Base-by-base conservation (phyloP, 2,888 invertebrate genomes). In the Lasioglossum vierecki region DNA sequence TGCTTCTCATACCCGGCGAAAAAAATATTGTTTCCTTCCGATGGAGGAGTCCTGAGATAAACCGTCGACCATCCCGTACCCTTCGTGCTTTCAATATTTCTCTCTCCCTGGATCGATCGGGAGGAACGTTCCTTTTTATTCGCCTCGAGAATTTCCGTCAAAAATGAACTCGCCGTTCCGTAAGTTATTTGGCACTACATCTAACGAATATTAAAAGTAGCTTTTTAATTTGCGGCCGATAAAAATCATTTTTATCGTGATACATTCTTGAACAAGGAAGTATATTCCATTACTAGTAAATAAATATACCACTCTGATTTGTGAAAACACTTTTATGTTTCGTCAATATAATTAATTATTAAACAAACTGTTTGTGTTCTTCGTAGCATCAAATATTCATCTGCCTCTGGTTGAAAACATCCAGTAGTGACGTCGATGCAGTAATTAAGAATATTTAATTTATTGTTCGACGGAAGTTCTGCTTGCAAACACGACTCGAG, bases 11-110 rank as follows among this genome's bases (percentile, higher is more conserved):
- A 66, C 22, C 22, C 66, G 41, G 22, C 46, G 49, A 57, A 53
- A 57, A 84, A 79, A 76, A 75, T 70, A 74, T 73, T n/a, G 35
- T 70, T 70, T 80, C 80, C 66, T n/a, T 22, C 60, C 39, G n/a
- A 13, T 4, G 53, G 2, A 39, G 35, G 15, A 18, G 15, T 46
- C 63, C 22, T 60, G 6, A n/a, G 70, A 71, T 44, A 44, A 71
- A 71, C 70, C n/a, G 4, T 44, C n/a, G 39, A 22, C 39, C 8
- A 0, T 26, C 22, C 41, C 18, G n/a, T 22, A 39, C 1, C 70
- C 44, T n/a, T 44, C n/a, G 26, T 15, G 22, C 44, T n/a, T 44
- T 22, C 44, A 26, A 41, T 44, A 71, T 71, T 44, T 71, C n/a
- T 44, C 70, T 44, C 44, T n/a, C 70, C 5, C n/a, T 5, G 22